Base-by-base conservation (phyloP, 2,113 vertebrate species). In the Mormoops blainvillei region DNA sequence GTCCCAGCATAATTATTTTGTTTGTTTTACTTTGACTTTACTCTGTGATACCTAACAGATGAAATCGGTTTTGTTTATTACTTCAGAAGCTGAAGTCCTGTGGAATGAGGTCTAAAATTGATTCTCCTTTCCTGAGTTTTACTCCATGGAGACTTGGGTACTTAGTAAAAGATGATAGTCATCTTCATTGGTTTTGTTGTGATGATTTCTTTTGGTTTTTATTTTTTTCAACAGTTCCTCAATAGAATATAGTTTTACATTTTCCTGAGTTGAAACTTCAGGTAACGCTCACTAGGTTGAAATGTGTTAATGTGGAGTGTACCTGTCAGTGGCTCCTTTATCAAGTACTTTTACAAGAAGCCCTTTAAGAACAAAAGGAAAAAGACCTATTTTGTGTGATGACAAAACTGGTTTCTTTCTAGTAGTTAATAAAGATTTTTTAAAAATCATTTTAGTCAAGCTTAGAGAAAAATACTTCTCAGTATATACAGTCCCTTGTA, bases 1-100 rank as follows among this genome's bases (percentile, higher is more conserved):
- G 7, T 81, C 61, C 31, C 45, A 74, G 38, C 65, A 61, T 58
- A 19, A 38, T 88, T 18, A 77, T 77, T 77, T 76, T 48, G 73
- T 95, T 90, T 95, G 36, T 56, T 96, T 95, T 68, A 52, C 22
- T 86, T 71, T 91, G 13, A 84, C n/a, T 93, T 43, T 9, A 9
- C 43, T 96, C 20, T 74, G 3, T 96, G 56, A 31, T 48, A 77
- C n/a, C 33, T 81, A n/a, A n/a, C 16, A 78, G 38, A 10, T 94
- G 28, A 90, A 87, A n/a, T 71, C 33, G 91, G 5, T 89, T 92
- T 7, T 54, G 74, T 92, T 76, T 41, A 6, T 28, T 88, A 71
- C 24, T 85, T 95, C 13, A 33, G 56, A 81, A 96, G 41, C 36
- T 87, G 19, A 80, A 41, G 33, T 56, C 48, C 22, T 85, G 0